Conservation (phyloP, 2,797 vertebrate species). For the Selene dorsalis region DNA sequence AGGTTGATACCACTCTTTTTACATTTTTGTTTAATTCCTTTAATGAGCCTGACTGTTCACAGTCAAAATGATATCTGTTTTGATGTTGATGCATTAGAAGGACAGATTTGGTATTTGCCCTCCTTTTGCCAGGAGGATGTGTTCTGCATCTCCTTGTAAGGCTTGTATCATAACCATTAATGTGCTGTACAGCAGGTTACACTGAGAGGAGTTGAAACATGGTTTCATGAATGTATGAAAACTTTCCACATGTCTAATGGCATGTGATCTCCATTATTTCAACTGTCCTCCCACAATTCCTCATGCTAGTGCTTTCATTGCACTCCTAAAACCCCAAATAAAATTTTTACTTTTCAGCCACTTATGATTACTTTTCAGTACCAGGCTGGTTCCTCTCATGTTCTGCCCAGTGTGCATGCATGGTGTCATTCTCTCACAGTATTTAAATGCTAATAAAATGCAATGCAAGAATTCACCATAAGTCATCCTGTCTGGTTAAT, state of each 20-base stretch:
- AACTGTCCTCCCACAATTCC: conserved; percentile 42
- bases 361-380: conserved; percentile 42
- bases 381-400: conserved; percentile 6
- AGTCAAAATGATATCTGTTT: conserved; percentile 8
- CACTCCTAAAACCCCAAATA: conserved; percentile 36
- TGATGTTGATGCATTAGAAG: conserved; percentile 6
- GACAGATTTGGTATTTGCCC: conserved; percentile 7
- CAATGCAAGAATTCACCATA: not conserved
- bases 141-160: not conserved
- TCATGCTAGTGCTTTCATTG: conserved; percentile 42
- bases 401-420: not conserved
- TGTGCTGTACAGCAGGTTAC: conserved; percentile 7
- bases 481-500: conserved; percentile 22
- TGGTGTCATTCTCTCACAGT: conserved; percentile 7
- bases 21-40: not conserved
- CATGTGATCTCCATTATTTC: conserved; percentile 51
- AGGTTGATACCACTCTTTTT: not conserved
- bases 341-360: conserved; percentile 35
- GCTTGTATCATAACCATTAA: conserved; percentile 20
- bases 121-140: not conserved
- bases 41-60: not conserved
- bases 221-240: conserved; percentile 42
- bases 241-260: conserved; percentile 30
- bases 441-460: conserved; percentile 19
- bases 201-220: conserved; percentile 26